phyloP scores from a whole-genome alignment of 1,140 invertebrate genomes.

The Alviniconcha marisindica region DNA sequence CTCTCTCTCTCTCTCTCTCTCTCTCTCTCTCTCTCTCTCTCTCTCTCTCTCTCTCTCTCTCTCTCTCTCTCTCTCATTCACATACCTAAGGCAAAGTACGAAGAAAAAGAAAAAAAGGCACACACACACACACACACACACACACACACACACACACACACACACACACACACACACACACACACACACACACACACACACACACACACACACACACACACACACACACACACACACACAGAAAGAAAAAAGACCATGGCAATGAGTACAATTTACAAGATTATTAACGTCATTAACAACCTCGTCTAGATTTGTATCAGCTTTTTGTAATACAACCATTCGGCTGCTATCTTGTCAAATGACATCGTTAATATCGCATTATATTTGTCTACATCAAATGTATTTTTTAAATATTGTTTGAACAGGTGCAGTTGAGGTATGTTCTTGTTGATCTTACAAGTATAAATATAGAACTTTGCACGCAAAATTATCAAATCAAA shows the following conservation, averaged over 20 bases:
- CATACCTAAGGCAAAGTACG: neutral
- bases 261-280: too few species aligned
- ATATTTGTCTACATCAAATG: too few species aligned
- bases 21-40: neutral
- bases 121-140: constrained; percentile 6
- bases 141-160: constrained; percentile 9
- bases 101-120: neutral
- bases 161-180: neutral
- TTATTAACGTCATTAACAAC: too few species aligned
- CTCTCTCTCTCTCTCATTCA: neutral
- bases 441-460: too few species aligned
- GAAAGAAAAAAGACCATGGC: neutral
- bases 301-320: too few species aligned
- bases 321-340: too few species aligned
- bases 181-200: neutral
- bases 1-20: neutral
- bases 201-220: neutral
- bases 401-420: too few species aligned
- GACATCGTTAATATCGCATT: too few species aligned
- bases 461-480: too few species aligned
- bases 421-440: too few species aligned
- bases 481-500: too few species aligned
- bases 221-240: neutral
- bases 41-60: neutral
- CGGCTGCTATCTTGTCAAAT: too few species aligned